Percentiles rank a stretch among this genome's conserved stretches.
Evolutionary conservation across 1,140 invertebrate genomes (phyloP).

Genomic region (Hermetia illucens): DNA sequence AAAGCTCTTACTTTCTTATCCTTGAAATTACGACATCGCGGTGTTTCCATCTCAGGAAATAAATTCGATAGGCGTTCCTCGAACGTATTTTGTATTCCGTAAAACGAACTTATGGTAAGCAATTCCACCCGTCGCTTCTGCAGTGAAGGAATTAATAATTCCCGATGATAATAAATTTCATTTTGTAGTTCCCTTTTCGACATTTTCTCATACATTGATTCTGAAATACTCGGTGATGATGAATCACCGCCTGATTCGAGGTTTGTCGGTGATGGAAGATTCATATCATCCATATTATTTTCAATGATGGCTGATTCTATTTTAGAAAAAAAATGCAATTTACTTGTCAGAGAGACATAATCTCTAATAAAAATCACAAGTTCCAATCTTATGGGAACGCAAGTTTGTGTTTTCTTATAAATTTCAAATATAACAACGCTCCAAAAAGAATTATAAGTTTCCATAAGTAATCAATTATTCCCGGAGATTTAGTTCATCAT

Average conservation of each 20-base stretch:
- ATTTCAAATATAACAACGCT: too few relatives aligned
- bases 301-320: too few relatives aligned
- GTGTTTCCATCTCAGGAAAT: slow-evolving; percentile 49
- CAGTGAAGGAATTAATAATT: slow-evolving; percentile 66
- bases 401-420: too few relatives aligned
- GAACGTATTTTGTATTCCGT: slow-evolving; percentile 53
- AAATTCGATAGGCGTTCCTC: slow-evolving; percentile 61
- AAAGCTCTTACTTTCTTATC: slow-evolving; percentile 5
- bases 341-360: too few relatives aligned
- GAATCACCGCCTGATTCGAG: neutral
- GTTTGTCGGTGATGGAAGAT: too few relatives aligned
- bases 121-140: slow-evolving; percentile 75
- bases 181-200: slow-evolving; percentile 33
- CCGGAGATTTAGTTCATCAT: too few relatives aligned
- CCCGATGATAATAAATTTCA: slow-evolving; percentile 75
- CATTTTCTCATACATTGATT: slow-evolving; percentile 26
- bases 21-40: slow-evolving; percentile 5
- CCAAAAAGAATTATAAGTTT: too few relatives aligned
- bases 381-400: too few relatives aligned
- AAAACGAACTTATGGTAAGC: slow-evolving; percentile 72
- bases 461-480: too few relatives aligned
- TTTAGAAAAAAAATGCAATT: too few relatives aligned
- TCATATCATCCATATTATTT: too few relatives aligned
- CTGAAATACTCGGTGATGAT: slow-evolving; percentile 2
- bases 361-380: too few relatives aligned